Conservation (phyloP, 2,797 vertebrate species). For the Peromyscus attwateri region DNA sequence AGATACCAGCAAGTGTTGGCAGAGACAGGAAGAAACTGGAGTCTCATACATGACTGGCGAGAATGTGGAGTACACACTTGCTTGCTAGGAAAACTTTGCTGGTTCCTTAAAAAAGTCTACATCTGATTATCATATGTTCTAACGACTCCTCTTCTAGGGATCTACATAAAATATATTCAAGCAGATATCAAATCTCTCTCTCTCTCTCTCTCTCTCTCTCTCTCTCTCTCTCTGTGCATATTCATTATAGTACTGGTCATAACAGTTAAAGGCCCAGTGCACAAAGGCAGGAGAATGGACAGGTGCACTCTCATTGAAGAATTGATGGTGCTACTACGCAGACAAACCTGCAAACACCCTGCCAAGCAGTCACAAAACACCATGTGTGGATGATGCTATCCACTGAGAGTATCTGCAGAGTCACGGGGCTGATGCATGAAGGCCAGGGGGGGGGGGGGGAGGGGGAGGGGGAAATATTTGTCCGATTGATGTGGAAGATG, state of each 20-base stretch:
- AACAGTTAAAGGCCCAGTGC: not conserved
- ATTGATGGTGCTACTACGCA: not conserved
- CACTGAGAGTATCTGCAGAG: not conserved
- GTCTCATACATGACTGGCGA: not conserved
- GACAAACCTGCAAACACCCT: not conserved
- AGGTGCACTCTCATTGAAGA: not conserved
- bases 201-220: not conserved
- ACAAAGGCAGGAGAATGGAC: too few relatives aligned
- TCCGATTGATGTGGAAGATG: not conserved
- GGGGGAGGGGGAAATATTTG: too few relatives aligned
- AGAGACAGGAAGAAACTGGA: not conserved
- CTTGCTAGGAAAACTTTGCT: not conserved
- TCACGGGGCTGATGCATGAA: not conserved
- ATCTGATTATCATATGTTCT: not conserved
- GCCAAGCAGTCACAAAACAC: not conserved
- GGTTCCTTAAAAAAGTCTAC: not conserved
- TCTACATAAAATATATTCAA: not conserved
- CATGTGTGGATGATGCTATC: not conserved
- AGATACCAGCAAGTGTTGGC: not conserved
- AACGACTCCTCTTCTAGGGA: not conserved
- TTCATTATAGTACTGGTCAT: too few relatives aligned
- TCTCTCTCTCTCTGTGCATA: too few relatives aligned
- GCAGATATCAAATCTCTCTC: not conserved
- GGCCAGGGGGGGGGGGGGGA: not conserved
- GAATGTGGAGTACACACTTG: not conserved